Base-by-base conservation (phyloP, 2,113 vertebrate genomes). In the Heterochromis multidens region DNA sequence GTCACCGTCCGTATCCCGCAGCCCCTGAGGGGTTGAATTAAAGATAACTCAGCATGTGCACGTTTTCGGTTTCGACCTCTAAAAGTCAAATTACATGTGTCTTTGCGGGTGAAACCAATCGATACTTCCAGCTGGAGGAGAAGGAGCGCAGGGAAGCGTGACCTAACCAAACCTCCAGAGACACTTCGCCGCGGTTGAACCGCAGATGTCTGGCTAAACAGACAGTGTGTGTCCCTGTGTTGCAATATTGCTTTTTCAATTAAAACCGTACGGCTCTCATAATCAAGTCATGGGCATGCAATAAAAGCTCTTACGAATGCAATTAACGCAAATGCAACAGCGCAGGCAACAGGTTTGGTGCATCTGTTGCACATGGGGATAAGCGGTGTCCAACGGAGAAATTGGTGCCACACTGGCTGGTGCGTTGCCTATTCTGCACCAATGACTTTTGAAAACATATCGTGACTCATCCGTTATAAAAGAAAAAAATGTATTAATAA, bases 51-150 rank as follows among this genome's bases (percentile, higher is more conserved):
- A 5, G 82, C 21, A 8, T 49, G 25, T 74, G 62, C 63, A 25
- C 52, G 23, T 77, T 82, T 70, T 61, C 43, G 29, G 49, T 5
- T 81, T 25, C 37, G 49, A 43, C 35, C 31, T 79, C 65, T 77
- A 63, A 80, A 91, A 81, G 82, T 83, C 77, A 80, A 85, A 91
- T 84, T 74, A 82, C 86, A 89, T 78, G 81, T 88, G 88, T 91
- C 33, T 89, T 84, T 88, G 83, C 46, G 88, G 81, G 81, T 77
- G 13, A 86, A 90, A 80, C 61, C 54, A 16, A 91, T 94, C 92
- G 89, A 94, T 91, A 37, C 52, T 35, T 88, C 80, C 94, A 92
- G 92, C 92, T 94, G 92, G 90, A 89, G 60, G 83, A 85, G 90
- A 88, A 87, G 87, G 63, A 84, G 90, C 81, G 62, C 90, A 85